These are phyloP conservation scores for Merodon equestris DNA, from an alignment of 2,888 invertebrate species.

Conservation along the genomic window DNA sequence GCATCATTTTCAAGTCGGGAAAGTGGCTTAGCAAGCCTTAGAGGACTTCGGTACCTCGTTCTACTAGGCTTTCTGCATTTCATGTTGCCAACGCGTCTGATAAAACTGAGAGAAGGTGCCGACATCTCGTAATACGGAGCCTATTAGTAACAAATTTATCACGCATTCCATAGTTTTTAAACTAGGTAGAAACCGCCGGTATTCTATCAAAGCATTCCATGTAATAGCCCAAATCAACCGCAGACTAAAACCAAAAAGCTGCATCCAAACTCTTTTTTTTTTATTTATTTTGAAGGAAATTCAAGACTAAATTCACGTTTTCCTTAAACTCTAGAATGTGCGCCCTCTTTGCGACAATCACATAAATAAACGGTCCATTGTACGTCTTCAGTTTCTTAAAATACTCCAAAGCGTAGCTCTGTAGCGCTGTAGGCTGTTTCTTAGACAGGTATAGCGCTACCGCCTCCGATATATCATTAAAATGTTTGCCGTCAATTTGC, in stretches of 20 bases:
- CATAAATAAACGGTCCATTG: slow-evolving; percentile 76
- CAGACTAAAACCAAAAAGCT: neutral
- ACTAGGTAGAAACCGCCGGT: too few species aligned
- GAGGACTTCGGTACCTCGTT: too few species aligned
- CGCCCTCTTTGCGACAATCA: slow-evolving; percentile 72
- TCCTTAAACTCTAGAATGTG: slow-evolving; percentile 72
- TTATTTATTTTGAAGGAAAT: slow-evolving; percentile 62
- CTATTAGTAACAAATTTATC: too few species aligned
- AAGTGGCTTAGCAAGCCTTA: too few species aligned
- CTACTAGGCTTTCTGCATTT: too few species aligned
- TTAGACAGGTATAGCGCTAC: slow-evolving; percentile 73
- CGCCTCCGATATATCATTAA: slow-evolving; percentile 74
- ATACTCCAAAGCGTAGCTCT: slow-evolving; percentile 72
- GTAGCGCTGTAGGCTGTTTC: slow-evolving; percentile 74
- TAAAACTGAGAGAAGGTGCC: too few species aligned
- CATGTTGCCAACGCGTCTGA: too few species aligned
- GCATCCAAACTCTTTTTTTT: neutral
- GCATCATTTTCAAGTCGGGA: too few species aligned
- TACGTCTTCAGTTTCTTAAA: slow-evolving; percentile 71
- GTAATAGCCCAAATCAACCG: too few species aligned
- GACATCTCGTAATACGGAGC: too few species aligned
- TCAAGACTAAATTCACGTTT: slow-evolving; percentile 72
- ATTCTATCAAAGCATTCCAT: too few species aligned
- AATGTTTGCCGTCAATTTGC: slow-evolving; percentile 74
- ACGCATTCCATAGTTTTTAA: too few species aligned